Conservation (phyloP, 2,113 vertebrate species). For the Pyrgilauda ruficollis region DNA sequence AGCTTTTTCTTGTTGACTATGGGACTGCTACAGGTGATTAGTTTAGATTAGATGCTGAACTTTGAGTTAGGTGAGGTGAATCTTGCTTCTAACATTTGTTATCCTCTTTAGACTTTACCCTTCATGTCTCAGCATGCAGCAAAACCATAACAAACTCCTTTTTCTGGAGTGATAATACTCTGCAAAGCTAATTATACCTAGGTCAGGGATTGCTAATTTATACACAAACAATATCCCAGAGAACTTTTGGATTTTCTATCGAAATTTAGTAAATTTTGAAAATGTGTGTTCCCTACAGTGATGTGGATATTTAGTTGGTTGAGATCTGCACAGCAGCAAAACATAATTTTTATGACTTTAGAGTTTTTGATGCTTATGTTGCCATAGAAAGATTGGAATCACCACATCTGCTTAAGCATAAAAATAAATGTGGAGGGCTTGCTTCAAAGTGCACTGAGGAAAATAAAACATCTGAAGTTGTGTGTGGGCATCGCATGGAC, state of each 20-base stretch:
- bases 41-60: neutral
- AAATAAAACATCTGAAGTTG: neutral
- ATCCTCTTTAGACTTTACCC: neutral
- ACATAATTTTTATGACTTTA: neutral
- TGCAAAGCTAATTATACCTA: neutral
- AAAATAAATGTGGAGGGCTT: neutral
- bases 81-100: neutral
- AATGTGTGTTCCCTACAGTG: neutral
- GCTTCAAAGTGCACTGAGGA: neutral
- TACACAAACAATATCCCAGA: neutral
- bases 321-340: neutral
- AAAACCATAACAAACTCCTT: neutral
- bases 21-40: neutral
- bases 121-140: neutral
- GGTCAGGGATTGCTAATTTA: neutral
- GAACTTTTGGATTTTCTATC: neutral
- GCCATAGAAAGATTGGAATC: neutral
- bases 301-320: neutral
- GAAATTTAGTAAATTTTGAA: neutral
- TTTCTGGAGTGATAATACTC: neutral
- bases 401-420: rapidly evolving
- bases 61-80: neutral
- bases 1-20: neutral
- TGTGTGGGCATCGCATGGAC: neutral
- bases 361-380: neutral